Percentiles rank a stretch among this genome's conserved stretches.
Evolutionary conservation across 2,888 invertebrate species (phyloP).

Genomic region (Nomada hirtipes): DNA sequence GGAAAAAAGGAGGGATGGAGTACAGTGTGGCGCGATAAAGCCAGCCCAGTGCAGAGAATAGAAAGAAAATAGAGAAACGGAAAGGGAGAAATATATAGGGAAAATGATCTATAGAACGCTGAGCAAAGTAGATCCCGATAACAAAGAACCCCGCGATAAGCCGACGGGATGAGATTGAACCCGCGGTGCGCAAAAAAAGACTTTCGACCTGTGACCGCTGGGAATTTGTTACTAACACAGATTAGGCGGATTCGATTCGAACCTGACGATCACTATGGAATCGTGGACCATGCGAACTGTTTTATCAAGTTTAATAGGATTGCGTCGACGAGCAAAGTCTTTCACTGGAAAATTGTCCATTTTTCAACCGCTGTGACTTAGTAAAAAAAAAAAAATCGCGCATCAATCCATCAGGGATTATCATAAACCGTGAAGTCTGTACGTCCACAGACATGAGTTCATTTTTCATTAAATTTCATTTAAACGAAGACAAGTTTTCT

Average conservation of each 20-base stretch:
- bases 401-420: too few relatives aligned
- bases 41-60: slow-evolving; percentile 43
- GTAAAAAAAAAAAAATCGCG: too few relatives aligned
- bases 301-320: not conserved
- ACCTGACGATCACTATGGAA: not conserved
- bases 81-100: slow-evolving; percentile 63
- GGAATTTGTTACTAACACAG: slow-evolving; percentile 43
- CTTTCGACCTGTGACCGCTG: slow-evolving; percentile 27
- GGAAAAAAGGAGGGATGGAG: slow-evolving; percentile 9
- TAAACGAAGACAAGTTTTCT: too few relatives aligned
- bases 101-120: slow-evolving; percentile 61
- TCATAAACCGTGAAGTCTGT: too few relatives aligned
- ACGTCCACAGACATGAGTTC: too few relatives aligned
- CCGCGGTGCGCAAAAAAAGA: slow-evolving; percentile 8
- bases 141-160: slow-evolving; percentile 54
- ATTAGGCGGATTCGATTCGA: not conserved
- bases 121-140: slow-evolving; percentile 59
- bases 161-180: slow-evolving; percentile 55
- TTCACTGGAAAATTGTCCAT: too few relatives aligned
- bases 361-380: too few relatives aligned
- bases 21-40: slow-evolving; percentile 43
- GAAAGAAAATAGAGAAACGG: slow-evolving; percentile 60
- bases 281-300: not conserved
- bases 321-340: not conserved
- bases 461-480: too few relatives aligned